A percentile compares a stretch with the other conserved stretches of the same genome.
Evolutionary conservation across 2,797 vertebrate genomes (phyloP).

Genomic region (Pteronotus mesoamericanus): DNA sequence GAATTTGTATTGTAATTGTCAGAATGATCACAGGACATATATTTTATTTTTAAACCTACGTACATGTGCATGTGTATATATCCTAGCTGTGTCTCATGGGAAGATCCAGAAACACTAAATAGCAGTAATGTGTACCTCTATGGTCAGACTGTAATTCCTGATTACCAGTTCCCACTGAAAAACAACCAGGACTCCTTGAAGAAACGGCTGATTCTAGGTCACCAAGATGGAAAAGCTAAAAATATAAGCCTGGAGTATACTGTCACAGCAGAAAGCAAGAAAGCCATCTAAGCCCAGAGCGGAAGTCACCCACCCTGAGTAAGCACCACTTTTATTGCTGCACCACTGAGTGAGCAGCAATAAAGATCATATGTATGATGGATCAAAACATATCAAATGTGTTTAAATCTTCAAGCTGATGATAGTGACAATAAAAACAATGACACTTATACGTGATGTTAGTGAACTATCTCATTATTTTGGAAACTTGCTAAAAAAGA

Average conservation of each 20-base stretch:
- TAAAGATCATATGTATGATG: neutral
- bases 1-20: neutral
- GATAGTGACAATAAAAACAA: neutral
- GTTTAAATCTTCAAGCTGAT: neutral
- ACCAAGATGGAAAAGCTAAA: neutral
- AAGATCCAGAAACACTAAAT: neutral
- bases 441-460: neutral
- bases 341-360: neutral
- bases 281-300: neutral
- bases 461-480: neutral
- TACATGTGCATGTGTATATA: accelerated
- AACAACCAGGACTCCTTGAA: neutral
- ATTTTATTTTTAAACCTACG: neutral
- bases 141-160: neutral
- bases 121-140: neutral
- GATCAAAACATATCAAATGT: neutral
- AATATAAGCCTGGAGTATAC: neutral
- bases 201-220: neutral
- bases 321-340: neutral
- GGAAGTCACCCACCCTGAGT: neutral
- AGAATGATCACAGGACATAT: neutral
- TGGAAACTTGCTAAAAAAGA: neutral
- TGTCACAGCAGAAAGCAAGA: neutral
- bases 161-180: neutral
- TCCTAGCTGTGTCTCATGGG: neutral